phyloP scores from a whole-genome alignment of 2,797 vertebrate genomes.

The Tenualosa thibaudeaui region DNA sequence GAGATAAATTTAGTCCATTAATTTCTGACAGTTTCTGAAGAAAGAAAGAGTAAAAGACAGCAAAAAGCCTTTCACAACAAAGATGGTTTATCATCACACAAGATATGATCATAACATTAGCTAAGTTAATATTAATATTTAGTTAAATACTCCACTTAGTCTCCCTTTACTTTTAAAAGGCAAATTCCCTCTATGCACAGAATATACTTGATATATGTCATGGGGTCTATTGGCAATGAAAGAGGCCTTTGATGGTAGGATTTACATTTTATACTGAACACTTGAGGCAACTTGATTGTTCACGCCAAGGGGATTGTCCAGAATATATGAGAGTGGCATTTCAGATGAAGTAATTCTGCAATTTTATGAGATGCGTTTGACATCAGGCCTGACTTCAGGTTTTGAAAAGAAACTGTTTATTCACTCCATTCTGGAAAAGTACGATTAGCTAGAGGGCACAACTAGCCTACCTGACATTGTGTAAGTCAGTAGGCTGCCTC shows the following conservation, averaged over 20 bases:
- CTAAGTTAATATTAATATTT: too few relatives aligned
- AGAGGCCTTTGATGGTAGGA: constrained; percentile 6
- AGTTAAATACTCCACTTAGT: background rate
- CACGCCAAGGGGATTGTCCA: constrained; percentile 33
- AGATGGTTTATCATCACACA: background rate
- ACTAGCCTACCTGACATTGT: constrained; percentile 48
- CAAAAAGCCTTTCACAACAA: background rate
- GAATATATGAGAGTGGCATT: constrained; percentile 41
- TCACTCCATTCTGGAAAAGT: constrained; percentile 59
- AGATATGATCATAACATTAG: background rate
- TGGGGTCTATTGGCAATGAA: background rate
- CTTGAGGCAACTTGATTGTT: constrained; percentile 20
- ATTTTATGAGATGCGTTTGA: constrained; percentile 55
- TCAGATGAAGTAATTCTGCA: constrained; percentile 45
- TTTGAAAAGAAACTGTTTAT: constrained; percentile 37
- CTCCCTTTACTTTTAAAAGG: background rate
- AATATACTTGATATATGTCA: background rate
- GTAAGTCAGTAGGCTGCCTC: constrained; percentile 43
- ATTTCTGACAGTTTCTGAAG: background rate
- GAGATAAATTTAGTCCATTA: background rate
- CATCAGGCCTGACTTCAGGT: background rate
- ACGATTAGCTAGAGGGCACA: constrained; percentile 61
- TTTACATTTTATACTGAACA: background rate
- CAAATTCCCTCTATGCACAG: background rate
- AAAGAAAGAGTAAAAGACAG: background rate